Evolutionary conservation across 2,888 invertebrate species (phyloP).

Genomic region (Cerastis rubricosa): DNA sequence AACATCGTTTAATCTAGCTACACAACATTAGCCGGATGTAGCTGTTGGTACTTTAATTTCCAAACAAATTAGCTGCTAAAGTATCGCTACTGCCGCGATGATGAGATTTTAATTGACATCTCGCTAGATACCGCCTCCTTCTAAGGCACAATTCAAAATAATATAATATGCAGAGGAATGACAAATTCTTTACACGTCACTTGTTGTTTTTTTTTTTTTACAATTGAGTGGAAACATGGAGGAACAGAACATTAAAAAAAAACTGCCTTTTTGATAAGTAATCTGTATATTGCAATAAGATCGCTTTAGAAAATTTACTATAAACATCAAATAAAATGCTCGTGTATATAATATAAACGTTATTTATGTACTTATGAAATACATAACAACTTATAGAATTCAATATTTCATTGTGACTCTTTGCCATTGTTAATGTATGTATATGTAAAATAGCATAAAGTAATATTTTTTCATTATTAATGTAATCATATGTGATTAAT

Average conservation of each 20-base stretch:
- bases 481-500: constrained; percentile 56
- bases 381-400: constrained; percentile 48
- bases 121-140: constrained; percentile 16
- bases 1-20: constrained; percentile 47
- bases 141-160: constrained; percentile 17
- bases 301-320: constrained; percentile 52
- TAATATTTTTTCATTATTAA: constrained; percentile 67
- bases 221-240: constrained; percentile 1
- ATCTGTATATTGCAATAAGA: constrained; percentile 61
- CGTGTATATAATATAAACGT: constrained; percentile 55
- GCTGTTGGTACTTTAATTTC: constrained; percentile 51
- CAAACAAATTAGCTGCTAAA: constrained; percentile 22
- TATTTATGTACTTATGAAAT: constrained; percentile 63
- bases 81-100: constrained; percentile 30
- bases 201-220: constrained; percentile 24
- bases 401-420: constrained; percentile 53
- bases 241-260: constrained; percentile 26
- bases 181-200: constrained; percentile 40
- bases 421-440: constrained; percentile 56
- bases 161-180: constrained; percentile 20
- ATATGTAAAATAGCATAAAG: constrained; percentile 56
- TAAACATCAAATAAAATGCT: constrained; percentile 38
- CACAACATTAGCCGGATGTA: constrained; percentile 22
- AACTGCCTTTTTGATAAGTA: constrained; percentile 65
- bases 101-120: constrained; percentile 16